phyloP scores from a whole-genome alignment of 1,140 invertebrate genomes.

The Andricus grossulariae region DNA sequence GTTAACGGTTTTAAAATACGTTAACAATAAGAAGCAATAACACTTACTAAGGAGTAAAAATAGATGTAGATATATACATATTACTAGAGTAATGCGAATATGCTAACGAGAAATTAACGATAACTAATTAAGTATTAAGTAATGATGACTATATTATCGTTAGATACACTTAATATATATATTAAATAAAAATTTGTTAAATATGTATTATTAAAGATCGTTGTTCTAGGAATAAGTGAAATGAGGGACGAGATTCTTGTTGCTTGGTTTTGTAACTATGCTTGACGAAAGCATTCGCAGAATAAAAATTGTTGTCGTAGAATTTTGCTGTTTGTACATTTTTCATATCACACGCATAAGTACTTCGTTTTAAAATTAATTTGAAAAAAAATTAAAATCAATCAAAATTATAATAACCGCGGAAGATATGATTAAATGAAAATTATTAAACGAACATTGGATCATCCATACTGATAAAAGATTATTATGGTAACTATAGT shows the following conservation, averaged over 20 bases:
- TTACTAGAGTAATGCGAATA: neutral
- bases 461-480: no score
- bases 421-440: no score
- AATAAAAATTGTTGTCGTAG: constrained; percentile 74
- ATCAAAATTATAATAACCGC: no score
- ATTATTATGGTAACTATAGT: no score
- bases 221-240: constrained; percentile 57
- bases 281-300: constrained; percentile 69
- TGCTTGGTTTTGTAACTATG: constrained; percentile 77
- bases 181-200: constrained; percentile 63
- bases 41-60: neutral
- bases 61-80: constrained; percentile 23
- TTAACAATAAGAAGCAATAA: neutral
- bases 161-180: constrained; percentile 62
- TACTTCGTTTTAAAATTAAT: no score
- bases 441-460: no score
- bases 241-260: constrained; percentile 64
- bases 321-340: constrained; percentile 40
- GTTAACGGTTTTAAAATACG: constrained; percentile 3
- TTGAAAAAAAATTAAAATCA: no score
- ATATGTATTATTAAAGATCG: constrained; percentile 65
- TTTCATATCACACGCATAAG: neutral
- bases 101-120: constrained; percentile 49
- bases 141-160: constrained; percentile 62
- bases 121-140: constrained; percentile 55